Conservation (phyloP, 53 echinoderm and acorn worm species). For the Echinometra lucunter region DNA sequence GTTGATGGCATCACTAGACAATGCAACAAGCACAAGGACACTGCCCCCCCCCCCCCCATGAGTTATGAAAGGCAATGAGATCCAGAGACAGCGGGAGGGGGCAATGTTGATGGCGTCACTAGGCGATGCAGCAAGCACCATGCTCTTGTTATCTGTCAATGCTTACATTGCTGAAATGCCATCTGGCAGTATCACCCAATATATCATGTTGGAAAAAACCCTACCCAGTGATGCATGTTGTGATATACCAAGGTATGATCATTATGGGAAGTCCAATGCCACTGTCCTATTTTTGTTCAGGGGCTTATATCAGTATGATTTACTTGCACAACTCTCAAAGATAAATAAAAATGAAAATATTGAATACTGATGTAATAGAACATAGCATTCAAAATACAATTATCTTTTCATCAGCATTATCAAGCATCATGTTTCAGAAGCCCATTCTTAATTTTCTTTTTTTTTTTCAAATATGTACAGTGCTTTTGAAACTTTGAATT, state of each 20-base stretch:
- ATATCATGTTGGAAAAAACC: slow-evolving; percentile 44
- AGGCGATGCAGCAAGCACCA: slow-evolving; percentile 44
- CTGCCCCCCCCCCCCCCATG: too few species aligned
- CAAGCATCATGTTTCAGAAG: neutral
- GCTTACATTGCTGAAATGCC: slow-evolving; percentile 61
- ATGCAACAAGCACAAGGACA: too few species aligned
- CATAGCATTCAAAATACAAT: neutral
- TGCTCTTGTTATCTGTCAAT: neutral
- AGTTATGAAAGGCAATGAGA: too few species aligned
- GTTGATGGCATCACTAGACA: too few species aligned
- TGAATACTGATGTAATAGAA: neutral
- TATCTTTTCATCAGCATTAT: neutral
- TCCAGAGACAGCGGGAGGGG: neutral
- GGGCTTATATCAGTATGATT: neutral
- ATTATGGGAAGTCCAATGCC: neutral
- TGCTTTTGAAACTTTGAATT: too few species aligned
- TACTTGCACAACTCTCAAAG: neutral
- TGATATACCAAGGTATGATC: neutral
- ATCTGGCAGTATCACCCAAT: slow-evolving; percentile 14
- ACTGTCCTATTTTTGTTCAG: neutral
- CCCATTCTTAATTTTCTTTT: neutral
- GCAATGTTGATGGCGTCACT: slow-evolving; percentile 41
- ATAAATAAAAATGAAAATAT: neutral
- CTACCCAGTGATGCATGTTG: neutral
- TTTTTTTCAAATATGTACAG: too few species aligned